Percentiles rank a stretch among this genome's conserved stretches.
Conservation (phyloP, 2,797 vertebrate genomes). For the Falco columbarius region DNA sequence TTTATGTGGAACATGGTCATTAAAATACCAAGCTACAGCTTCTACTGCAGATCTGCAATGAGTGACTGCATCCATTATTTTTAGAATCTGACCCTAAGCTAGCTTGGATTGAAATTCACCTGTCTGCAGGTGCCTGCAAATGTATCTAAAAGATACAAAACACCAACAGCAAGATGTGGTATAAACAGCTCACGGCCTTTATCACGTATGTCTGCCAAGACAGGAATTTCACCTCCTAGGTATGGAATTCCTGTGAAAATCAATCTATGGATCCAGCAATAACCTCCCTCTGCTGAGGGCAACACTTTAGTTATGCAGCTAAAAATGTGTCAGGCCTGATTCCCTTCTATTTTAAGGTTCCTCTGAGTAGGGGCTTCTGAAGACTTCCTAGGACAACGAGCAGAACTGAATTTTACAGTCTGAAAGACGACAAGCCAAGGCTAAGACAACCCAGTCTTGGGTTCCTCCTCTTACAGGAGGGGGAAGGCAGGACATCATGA, state of each 20-base stretch:
- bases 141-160: not conserved
- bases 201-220: not conserved
- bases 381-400: not conserved
- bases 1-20: not conserved
- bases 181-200: not conserved
- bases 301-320: not conserved
- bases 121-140: not conserved
- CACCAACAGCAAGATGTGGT: not conserved
- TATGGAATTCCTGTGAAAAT: constrained; percentile 19
- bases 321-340: not conserved
- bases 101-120: not conserved
- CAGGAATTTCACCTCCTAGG: not conserved
- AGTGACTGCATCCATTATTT: not conserved
- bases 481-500: not conserved
- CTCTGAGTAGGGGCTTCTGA: not conserved
- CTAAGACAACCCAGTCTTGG: not conserved
- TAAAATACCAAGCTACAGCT: not conserved
- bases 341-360: constrained; percentile 10
- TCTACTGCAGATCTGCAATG: not conserved
- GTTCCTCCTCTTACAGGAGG: not conserved
- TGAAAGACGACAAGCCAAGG: not conserved
- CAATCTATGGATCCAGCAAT: constrained; percentile 16
- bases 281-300: constrained; percentile 1
- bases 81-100: not conserved
- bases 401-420: not conserved